Evolutionary conservation across 1,140 invertebrate species (phyloP).

Genomic region (Bicyclus anynana): DNA sequence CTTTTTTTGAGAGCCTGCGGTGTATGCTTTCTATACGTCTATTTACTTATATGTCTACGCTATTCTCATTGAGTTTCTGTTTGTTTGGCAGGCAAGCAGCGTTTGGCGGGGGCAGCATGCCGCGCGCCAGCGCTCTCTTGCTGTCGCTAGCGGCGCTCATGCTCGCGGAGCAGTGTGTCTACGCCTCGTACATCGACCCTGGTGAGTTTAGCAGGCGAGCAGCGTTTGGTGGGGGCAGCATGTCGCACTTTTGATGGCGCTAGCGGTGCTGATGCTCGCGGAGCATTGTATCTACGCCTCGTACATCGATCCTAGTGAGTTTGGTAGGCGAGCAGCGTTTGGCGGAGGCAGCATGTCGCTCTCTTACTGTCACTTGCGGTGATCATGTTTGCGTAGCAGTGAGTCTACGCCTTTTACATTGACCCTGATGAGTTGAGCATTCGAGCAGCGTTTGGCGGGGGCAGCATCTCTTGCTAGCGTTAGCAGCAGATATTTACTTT

Average conservation of each 20-base stretch:
- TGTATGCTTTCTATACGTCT: too few species aligned
- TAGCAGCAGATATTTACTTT: too few species aligned
- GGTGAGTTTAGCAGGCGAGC: constrained; percentile 52
- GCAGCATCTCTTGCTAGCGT: constrained; percentile 59
- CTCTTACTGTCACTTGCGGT: constrained; percentile 63
- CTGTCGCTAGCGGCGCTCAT: constrained; percentile 62
- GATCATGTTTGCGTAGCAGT: constrained; percentile 53
- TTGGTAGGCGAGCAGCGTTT: constrained; percentile 57
- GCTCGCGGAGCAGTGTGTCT: constrained; percentile 52
- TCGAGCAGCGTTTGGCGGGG: constrained; percentile 52
- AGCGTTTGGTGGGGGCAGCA: constrained; percentile 54
- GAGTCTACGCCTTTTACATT: constrained; percentile 57
- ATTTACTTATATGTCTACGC: too few species aligned
- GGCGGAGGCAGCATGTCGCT: constrained; percentile 55
- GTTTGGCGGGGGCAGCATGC: constrained; percentile 55
- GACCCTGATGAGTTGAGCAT: constrained; percentile 57
- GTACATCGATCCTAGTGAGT: constrained; percentile 60
- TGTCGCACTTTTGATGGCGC: constrained; percentile 65
- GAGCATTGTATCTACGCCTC: constrained; percentile 56
- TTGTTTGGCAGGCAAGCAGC: constrained; percentile 46
- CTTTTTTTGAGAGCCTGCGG: too few species aligned
- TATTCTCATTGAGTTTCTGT: too few species aligned
- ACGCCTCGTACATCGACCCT: constrained; percentile 64
- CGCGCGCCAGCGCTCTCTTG: constrained; percentile 63
- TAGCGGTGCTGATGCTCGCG: constrained; percentile 57